phyloP scores from a whole-genome alignment of 2,888 invertebrate species.

The Harpalus rubripes region DNA sequence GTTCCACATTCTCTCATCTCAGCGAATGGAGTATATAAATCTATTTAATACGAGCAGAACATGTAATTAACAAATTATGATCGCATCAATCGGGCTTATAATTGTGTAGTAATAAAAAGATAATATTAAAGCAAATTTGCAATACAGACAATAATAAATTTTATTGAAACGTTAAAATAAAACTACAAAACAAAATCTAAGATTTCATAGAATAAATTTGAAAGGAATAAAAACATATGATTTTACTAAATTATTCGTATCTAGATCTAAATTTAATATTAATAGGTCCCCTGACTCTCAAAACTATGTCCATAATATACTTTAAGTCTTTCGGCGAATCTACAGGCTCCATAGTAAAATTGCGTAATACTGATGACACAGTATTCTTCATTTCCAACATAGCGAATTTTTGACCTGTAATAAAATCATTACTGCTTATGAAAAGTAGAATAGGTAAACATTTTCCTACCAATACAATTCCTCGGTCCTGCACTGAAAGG shows the following conservation, averaged over 20 bases:
- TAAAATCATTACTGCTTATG: background rate
- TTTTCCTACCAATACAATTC: constrained; percentile 82
- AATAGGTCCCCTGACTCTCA: constrained; percentile 77
- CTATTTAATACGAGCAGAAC: no score
- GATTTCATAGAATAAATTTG: no score
- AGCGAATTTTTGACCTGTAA: constrained; percentile 83
- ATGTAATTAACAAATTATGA: no score
- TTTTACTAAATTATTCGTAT: background rate
- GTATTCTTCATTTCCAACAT: constrained; percentile 83
- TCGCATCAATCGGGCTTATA: no score
- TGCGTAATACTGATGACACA: constrained; percentile 79
- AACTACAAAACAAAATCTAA: no score
- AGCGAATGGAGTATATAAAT: no score
- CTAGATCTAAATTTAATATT: constrained; percentile 73
- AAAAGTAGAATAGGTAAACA: background rate
- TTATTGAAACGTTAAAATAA: no score
- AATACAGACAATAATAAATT: no score
- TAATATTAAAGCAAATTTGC: no score
- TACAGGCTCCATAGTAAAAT: constrained; percentile 78
- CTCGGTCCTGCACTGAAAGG: constrained; percentile 85
- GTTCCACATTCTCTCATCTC: no score
- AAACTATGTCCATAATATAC: constrained; percentile 78
- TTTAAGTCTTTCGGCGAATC: constrained; percentile 77
- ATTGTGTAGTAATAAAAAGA: no score
- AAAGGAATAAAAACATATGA: background rate